Evolutionary conservation across 2,888 invertebrate species (phyloP).

Genomic region (Xanthia icteritia): DNA sequence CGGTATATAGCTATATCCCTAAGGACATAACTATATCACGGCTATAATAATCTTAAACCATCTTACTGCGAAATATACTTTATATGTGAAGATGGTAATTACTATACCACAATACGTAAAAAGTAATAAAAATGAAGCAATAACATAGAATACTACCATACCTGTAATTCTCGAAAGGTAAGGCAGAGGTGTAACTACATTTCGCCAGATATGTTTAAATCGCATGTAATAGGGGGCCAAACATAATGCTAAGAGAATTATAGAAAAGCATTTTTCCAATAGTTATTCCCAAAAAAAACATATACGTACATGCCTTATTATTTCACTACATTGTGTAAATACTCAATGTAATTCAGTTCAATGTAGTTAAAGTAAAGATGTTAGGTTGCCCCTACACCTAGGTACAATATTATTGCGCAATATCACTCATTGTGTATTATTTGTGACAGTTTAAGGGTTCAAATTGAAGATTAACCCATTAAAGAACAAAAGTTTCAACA

Average conservation of each 20-base stretch:
- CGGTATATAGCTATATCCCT: too few relatives aligned
- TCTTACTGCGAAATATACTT: too few relatives aligned
- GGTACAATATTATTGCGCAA: neutral
- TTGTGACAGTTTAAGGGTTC: too few relatives aligned
- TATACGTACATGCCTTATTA: neutral
- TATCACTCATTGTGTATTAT: neutral
- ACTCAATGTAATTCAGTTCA: neutral
- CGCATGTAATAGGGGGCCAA: neutral
- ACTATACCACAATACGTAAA: too few relatives aligned
- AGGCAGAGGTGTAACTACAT: neutral
- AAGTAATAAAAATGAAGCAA: too few relatives aligned
- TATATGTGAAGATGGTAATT: too few relatives aligned
- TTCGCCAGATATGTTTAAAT: neutral
- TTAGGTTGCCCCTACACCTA: neutral
- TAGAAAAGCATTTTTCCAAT: neutral
- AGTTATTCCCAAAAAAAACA: neutral
- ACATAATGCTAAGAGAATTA: neutral
- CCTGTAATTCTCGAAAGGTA: neutral
- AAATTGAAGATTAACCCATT: too few relatives aligned
- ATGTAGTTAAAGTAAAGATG: neutral
- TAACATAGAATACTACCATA: neutral
- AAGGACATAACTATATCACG: too few relatives aligned
- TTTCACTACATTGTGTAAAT: neutral
- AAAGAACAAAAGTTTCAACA: too few relatives aligned
- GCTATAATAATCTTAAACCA: too few relatives aligned